phyloP scores from a whole-genome alignment of 53 echinoderm and acorn worm genomes.

The Paracentrotus lividus region DNA sequence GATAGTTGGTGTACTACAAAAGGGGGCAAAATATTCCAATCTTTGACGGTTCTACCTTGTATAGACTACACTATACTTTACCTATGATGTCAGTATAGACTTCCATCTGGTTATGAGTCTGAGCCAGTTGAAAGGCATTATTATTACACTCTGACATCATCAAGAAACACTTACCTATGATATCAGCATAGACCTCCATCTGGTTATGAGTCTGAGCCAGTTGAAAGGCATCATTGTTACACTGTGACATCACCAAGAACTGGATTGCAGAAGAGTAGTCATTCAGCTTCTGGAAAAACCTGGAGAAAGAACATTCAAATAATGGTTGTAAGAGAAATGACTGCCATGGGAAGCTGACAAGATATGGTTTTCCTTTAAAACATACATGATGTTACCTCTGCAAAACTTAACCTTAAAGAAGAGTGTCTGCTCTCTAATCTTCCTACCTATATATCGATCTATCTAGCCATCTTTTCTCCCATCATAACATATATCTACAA shows the following conservation, averaged over 20 bases:
- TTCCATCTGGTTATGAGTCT: constrained; percentile 99
- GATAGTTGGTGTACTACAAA: too few relatives aligned
- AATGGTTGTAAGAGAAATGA: too few relatives aligned
- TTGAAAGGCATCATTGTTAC: constrained; percentile 99
- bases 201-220: constrained; percentile 98
- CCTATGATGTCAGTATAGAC: constrained; percentile 99
- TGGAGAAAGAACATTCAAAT: constrained; percentile 24
- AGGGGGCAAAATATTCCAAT: too few relatives aligned
- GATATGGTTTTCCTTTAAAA: too few relatives aligned
- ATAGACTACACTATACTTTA: too few relatives aligned
- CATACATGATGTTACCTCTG: too few relatives aligned
- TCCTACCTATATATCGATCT: too few relatives aligned
- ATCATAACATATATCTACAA: too few relatives aligned
- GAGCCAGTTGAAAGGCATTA: constrained; percentile 97
- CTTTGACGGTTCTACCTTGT: not conserved
- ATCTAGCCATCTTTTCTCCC: too few relatives aligned
- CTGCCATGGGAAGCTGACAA: too few relatives aligned
- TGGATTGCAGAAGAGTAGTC: constrained; percentile 98
- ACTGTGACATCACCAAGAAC: constrained; percentile 99
- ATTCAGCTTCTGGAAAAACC: constrained; percentile 99
- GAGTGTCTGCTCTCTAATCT: too few relatives aligned
- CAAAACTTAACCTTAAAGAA: too few relatives aligned
- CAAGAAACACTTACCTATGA: constrained; percentile 91
- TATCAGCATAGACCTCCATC: constrained; percentile 99
- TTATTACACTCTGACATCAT: constrained; percentile 99